A percentile compares a stretch with the other conserved stretches of the same genome.
These are phyloP conservation scores for Caenorhabditis uteleia DNA, from an alignment of 2,888 invertebrate genomes.

Conservation along the genomic window DNA sequence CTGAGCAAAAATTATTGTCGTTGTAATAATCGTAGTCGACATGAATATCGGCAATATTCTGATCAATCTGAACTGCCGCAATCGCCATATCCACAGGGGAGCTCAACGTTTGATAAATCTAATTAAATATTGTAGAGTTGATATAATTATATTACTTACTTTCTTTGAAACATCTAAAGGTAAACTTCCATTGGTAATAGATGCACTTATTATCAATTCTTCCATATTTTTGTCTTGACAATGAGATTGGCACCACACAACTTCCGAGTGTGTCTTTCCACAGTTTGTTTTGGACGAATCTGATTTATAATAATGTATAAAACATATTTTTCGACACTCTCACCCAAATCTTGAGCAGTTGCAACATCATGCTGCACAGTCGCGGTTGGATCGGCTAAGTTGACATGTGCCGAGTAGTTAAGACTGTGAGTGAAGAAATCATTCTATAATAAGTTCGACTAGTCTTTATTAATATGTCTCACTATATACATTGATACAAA, in stretches of 20 bases:
- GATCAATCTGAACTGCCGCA: constrained; percentile 1
- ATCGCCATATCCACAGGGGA: background rate
- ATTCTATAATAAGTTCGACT: constrained; percentile 15
- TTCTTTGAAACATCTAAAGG: constrained; percentile 18
- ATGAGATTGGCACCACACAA: constrained; percentile 30
- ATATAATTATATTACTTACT: background rate
- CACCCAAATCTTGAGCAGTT: background rate
- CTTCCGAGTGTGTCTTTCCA: constrained; percentile 6
- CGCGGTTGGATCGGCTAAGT: constrained; percentile 9
- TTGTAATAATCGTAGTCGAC: constrained; percentile 33
- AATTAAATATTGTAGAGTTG: background rate
- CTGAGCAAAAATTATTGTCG: constrained; percentile 32
- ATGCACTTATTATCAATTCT: constrained; percentile 9
- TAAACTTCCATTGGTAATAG: constrained; percentile 35
- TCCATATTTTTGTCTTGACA: constrained; percentile 22
- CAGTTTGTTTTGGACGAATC: constrained; percentile 19
- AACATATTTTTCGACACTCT: background rate
- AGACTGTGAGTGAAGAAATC: constrained; percentile 25
- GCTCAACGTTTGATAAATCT: background rate
- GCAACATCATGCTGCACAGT: constrained; percentile 15
- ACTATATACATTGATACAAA: constrained; percentile 30
- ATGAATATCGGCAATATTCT: background rate
- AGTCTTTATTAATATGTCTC: background rate
- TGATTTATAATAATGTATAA: background rate
- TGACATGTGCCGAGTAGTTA: constrained; percentile 30